phyloP scores from a whole-genome alignment of 2,888 invertebrate species.

The Rhamnusium bicolor region DNA sequence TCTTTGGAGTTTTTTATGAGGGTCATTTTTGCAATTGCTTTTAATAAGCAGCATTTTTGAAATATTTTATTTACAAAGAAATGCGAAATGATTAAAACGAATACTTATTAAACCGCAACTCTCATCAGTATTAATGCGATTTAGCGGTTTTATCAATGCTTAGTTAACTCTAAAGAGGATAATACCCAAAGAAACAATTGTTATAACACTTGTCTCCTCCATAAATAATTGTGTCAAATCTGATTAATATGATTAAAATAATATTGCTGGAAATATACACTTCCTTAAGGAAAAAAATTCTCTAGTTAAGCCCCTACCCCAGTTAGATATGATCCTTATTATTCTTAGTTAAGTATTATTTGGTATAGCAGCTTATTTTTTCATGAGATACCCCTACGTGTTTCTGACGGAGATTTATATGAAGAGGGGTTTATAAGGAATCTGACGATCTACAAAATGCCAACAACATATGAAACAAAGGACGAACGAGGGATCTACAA shows the following conservation, averaged over 20 bases:
- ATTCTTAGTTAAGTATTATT: not conserved
- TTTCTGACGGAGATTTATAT: conserved; percentile 34
- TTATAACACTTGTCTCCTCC: too few species aligned
- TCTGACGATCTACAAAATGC: conserved; percentile 39
- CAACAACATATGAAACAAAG: conserved; percentile 43
- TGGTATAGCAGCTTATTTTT: not conserved
- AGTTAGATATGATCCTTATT: not conserved
- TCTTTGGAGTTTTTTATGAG: too few species aligned
- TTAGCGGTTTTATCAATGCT: too few species aligned
- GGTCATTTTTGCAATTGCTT: too few species aligned
- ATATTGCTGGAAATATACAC: not conserved
- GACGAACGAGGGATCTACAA: conserved; percentile 27
- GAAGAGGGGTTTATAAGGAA: conserved; percentile 22
- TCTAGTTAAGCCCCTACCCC: not conserved
- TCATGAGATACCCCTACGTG: conserved; percentile 1
- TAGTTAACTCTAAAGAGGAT: too few species aligned
- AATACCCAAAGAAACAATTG: too few species aligned
- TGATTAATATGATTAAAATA: not conserved
- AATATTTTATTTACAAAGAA: too few species aligned
- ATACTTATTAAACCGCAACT: too few species aligned
- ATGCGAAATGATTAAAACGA: too few species aligned
- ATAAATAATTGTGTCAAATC: not conserved
- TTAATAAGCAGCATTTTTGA: too few species aligned
- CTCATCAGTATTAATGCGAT: too few species aligned
- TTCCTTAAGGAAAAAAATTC: not conserved